Percentiles rank a stretch among this genome's conserved stretches.
phyloP scores from a whole-genome alignment of 2,888 invertebrate genomes.

The Acanthosepion lycidas region DNA sequence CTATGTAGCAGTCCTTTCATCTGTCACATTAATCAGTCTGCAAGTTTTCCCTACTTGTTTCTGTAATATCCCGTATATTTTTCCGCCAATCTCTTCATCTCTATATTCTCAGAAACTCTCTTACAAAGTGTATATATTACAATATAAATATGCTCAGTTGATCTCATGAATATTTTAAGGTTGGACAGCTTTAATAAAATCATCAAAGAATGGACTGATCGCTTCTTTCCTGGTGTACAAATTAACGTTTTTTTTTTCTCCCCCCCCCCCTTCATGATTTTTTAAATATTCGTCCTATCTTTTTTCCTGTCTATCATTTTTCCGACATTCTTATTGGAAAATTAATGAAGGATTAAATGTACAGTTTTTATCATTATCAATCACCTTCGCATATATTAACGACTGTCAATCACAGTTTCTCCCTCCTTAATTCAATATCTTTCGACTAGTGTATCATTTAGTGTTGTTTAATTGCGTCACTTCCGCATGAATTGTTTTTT shows the following conservation, averaged over 20 bases:
- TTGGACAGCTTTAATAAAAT: neutral
- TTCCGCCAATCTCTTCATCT: too few species aligned
- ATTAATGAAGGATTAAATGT: neutral
- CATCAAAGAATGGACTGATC: neutral
- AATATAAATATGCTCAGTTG: neutral
- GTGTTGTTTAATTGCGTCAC: neutral
- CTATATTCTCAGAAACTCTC: neutral
- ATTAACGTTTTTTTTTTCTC: neutral
- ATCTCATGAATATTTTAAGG: neutral
- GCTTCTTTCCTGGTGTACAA: neutral
- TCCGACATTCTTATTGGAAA: constrained; percentile 14
- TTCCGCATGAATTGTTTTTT: neutral
- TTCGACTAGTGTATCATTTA: neutral
- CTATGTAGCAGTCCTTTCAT: neutral
- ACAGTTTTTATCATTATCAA: constrained; percentile 16
- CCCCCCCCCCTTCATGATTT: neutral
- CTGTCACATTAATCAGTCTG: neutral
- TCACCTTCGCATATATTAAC: neutral
- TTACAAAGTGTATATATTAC: neutral
- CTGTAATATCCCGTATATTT: too few species aligned
- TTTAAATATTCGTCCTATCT: neutral
- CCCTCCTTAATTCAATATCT: constrained; percentile 10
- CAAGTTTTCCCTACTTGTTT: too few species aligned
- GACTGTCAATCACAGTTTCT: neutral
- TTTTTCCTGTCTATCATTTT: neutral